Percentiles rank a stretch among this genome's conserved stretches.
These are phyloP conservation scores for Pogoniulus pusillus DNA, from an alignment of 2,797 vertebrate species.

Conservation along the genomic window DNA sequence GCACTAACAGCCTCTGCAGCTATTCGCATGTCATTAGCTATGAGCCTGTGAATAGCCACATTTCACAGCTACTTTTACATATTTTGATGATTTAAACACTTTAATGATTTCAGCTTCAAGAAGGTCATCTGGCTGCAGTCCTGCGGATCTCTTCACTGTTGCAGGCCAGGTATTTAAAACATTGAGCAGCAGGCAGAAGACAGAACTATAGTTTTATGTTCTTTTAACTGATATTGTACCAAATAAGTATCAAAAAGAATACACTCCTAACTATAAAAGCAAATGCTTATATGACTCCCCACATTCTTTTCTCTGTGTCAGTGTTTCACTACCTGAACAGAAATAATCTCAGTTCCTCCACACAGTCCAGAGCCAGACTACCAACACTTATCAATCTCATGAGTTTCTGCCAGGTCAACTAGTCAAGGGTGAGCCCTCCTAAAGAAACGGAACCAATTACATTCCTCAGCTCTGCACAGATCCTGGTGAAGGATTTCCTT, in stretches of 20 bases:
- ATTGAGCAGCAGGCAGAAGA: slow-evolving; percentile 11
- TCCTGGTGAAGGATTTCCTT: not conserved
- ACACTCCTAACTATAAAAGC: not conserved
- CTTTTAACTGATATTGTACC: not conserved
- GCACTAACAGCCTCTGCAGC: not conserved
- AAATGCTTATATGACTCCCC: not conserved
- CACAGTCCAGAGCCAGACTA: not conserved
- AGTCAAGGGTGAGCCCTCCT: not conserved
- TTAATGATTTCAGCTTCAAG: slow-evolving; percentile 16
- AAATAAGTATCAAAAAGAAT: not conserved
- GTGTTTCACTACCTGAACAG: not conserved
- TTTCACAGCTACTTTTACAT: not conserved
- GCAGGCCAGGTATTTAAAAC: not conserved
- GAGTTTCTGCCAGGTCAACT: not conserved
- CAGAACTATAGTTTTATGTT: slow-evolving; percentile 7
- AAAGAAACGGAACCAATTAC: not conserved
- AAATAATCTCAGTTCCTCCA: not conserved
- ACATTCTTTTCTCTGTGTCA: not conserved
- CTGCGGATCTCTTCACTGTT: not conserved
- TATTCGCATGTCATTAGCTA: not conserved
- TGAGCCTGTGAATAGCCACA: not conserved
- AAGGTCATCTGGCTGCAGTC: not conserved
- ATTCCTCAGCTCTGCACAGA: not conserved
- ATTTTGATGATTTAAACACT: not conserved
- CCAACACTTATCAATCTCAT: not conserved